phyloP scores from a whole-genome alignment of 2,113 vertebrate species.

The Atractosteus spatula region DNA sequence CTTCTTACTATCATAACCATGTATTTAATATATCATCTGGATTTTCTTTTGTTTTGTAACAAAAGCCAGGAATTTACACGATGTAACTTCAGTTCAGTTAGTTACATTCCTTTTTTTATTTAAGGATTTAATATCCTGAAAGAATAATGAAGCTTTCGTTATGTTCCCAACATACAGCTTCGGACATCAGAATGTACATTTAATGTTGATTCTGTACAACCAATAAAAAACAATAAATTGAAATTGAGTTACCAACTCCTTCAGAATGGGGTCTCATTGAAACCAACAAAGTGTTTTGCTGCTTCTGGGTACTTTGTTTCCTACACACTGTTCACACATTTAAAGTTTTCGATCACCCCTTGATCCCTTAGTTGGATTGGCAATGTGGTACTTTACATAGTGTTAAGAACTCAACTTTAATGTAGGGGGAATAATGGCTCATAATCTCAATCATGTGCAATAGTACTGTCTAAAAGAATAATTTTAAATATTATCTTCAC shows the following conservation, averaged over 20 bases:
- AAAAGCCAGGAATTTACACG: conserved; percentile 47
- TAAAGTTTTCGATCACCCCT: too few species aligned
- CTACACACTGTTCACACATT: too few species aligned
- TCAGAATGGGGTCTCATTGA: too few species aligned
- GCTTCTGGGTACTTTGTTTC: too few species aligned
- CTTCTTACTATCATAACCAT: conserved; percentile 73
- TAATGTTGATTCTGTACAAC: neutral
- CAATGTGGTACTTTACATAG: too few species aligned
- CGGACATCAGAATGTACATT: neutral
- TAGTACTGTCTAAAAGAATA: too few species aligned
- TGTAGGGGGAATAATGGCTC: too few species aligned
- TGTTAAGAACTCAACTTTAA: too few species aligned
- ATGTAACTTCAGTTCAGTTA: conserved; percentile 18
- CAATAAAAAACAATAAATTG: neutral
- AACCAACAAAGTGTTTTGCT: too few species aligned
- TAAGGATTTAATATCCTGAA: neutral
- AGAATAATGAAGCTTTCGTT: conserved; percentile 6
- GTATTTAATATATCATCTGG: conserved; percentile 75
- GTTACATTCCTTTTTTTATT: neutral
- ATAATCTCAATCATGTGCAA: too few species aligned
- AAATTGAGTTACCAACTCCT: neutral
- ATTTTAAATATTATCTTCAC: too few species aligned
- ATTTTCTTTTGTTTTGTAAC: conserved; percentile 54
- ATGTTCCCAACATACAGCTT: neutral
- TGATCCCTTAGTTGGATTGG: too few species aligned